These are phyloP conservation scores for Phytoseiulus persimilis DNA, from an alignment of 2,888 invertebrate genomes.

Conservation along the genomic window DNA sequence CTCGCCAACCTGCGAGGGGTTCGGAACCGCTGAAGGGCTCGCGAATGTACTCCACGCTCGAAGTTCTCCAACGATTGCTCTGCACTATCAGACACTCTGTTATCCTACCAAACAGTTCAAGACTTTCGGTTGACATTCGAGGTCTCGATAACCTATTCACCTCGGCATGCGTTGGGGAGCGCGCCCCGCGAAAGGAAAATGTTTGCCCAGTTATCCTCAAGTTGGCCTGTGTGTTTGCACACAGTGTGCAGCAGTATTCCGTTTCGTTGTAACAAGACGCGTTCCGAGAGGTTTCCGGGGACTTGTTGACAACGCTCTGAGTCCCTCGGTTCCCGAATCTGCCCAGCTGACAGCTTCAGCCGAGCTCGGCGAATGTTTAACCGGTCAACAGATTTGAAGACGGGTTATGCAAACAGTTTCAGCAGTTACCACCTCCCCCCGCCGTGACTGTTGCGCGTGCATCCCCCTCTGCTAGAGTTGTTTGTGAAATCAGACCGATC, in stretches of 20 bases:
- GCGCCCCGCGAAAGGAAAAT: background rate
- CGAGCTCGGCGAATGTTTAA: background rate
- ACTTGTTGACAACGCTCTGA: background rate
- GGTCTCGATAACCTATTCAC: background rate
- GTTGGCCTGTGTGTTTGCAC: background rate
- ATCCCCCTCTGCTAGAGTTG: background rate
- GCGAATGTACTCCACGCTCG: too few species aligned
- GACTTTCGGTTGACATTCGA: too few species aligned
- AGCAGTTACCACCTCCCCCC: background rate
- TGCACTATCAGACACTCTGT: too few species aligned
- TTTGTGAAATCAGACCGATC: background rate
- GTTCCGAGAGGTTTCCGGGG: background rate
- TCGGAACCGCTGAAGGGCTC: too few species aligned
- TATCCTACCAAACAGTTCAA: too few species aligned
- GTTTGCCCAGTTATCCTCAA: background rate
- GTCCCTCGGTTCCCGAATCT: background rate
- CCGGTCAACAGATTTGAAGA: background rate
- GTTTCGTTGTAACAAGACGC: background rate
- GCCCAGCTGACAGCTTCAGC: background rate
- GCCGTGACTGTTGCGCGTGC: background rate
- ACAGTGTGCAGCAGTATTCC: background rate
- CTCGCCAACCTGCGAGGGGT: too few species aligned
- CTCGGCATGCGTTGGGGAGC: background rate
- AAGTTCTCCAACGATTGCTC: too few species aligned
- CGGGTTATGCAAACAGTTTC: background rate